These are phyloP conservation scores for Anguilla obscura DNA, from an alignment of 2,797 vertebrate species.

Conservation along the genomic window DNA sequence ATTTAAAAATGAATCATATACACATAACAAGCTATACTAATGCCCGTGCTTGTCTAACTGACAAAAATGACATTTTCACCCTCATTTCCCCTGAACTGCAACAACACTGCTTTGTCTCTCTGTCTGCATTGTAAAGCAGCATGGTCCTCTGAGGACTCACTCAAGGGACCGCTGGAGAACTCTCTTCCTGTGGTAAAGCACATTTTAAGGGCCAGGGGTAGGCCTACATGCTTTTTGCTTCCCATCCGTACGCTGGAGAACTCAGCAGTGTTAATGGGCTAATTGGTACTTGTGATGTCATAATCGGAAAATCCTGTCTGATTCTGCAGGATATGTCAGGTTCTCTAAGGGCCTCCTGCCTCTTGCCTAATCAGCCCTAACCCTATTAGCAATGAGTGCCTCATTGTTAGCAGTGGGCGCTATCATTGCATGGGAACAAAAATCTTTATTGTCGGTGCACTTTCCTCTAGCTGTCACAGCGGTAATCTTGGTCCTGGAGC, in stretches of 20 bases:
- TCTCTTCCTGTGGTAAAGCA: background rate
- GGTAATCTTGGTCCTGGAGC: conserved; percentile 64
- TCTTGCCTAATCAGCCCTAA: conserved; percentile 69
- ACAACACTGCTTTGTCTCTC: background rate
- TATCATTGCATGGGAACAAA: conserved; percentile 68
- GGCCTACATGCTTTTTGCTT: background rate
- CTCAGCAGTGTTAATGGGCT: conserved; percentile 42
- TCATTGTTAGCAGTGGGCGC: conserved; percentile 63
- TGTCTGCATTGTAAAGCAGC: background rate
- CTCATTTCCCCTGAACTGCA: background rate
- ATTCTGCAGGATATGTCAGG: conserved; percentile 54
- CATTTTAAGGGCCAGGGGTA: background rate
- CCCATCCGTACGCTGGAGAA: conserved; percentile 27
- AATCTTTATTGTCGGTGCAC: conserved; percentile 68
- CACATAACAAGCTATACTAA: background rate
- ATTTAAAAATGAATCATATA: background rate
- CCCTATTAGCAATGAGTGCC: conserved; percentile 65
- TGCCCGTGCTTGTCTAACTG: background rate
- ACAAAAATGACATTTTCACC: background rate
- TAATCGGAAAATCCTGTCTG: conserved; percentile 62
- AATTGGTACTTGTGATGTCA: conserved; percentile 54
- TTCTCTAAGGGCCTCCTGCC: conserved; percentile 47
- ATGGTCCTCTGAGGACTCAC: background rate
- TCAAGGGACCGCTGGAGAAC: background rate
- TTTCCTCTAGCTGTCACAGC: conserved; percentile 53